Evolutionary conservation across 2,888 invertebrate species (phyloP), one percentile per base, ranked within the genome.

Genomic region (Amiota communis): DNA sequence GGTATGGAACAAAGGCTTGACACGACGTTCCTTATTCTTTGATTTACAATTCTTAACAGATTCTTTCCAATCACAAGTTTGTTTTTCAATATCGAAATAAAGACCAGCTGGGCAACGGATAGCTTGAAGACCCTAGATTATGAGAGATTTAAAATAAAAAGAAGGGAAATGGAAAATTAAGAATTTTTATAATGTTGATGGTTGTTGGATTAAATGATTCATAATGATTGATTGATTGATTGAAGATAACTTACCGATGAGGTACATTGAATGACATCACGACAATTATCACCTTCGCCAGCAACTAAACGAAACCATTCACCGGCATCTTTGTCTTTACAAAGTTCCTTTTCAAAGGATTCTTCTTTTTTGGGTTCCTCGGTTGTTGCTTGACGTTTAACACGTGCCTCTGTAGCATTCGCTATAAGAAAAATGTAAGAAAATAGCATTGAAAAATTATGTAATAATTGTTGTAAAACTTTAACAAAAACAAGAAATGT

Each of bases 191-290:
- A 4, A 53, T 53, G 53, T 6, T 53, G 11, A 53, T 51, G 4
- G 53, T 8, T 59, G 57, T n/a, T n/a, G n/a, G n/a, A n/a, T n/a
- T n/a, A n/a, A n/a, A 10, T 36, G 36, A 36, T n/a, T n/a, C 36
- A 57, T 57, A 8, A 20, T 59, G 36, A 36, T 36, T 36, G 2
- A 17, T 57, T 57, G 36, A 36, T 36, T 36, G 36, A 36, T 20
- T 4, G n/a, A 4, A 48, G 9, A n/a, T n/a, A n/a, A 93, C 93
- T 92, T 89, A 96, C 96, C 88, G 97, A 97, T 88, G 96, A 95
- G 81, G 97, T 97, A 91, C 97, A 97, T 91, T 97, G 97, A 89
- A 97, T 97, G 89, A 97, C 97, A 91, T 97, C 97, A 90, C 97
- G 95, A 90, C 97, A 97, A 90, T 95, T 95, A 91, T 97, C 97